Conservation (phyloP, 2,888 invertebrate species). For the Polymixis flavicincta region DNA sequence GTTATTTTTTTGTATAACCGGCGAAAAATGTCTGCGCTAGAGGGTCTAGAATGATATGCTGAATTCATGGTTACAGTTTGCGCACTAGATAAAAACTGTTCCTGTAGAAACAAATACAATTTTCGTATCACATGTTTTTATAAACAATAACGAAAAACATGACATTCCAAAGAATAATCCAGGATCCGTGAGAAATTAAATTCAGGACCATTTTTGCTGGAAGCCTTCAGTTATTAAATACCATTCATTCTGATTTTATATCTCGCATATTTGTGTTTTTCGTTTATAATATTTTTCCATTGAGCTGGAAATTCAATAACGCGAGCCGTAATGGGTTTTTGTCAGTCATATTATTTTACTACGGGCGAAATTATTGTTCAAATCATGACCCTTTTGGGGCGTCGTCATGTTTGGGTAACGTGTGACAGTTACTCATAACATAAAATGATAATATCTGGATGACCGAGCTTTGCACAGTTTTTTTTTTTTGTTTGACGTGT, state of each 20-base stretch:
- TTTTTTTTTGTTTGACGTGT: too few species aligned
- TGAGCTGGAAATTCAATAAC: constrained; percentile 51
- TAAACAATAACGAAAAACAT: neutral
- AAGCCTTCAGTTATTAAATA: constrained; percentile 45
- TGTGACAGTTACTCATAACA: neutral
- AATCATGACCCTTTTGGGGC: constrained; percentile 49
- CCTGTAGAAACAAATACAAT: neutral
- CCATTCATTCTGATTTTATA: constrained; percentile 40
- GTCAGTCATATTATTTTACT: constrained; percentile 47
- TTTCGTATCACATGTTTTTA: neutral
- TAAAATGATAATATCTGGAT: neutral
- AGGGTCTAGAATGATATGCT: too few species aligned
- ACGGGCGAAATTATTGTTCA: constrained; percentile 35
- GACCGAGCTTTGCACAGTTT: too few species aligned
- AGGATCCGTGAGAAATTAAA: constrained; percentile 22
- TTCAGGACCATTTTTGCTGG: constrained; percentile 7
- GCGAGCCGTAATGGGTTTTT: constrained; percentile 42
- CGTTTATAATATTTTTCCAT: constrained; percentile 35
- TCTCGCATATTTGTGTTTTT: constrained; percentile 42
- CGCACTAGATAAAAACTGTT: too few species aligned
- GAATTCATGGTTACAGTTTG: too few species aligned
- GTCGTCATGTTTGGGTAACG: constrained; percentile 5
- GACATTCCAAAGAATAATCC: constrained; percentile 17
- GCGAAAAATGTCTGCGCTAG: too few species aligned
- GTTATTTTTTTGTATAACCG: too few species aligned